Conservation (phyloP, 2,888 invertebrate species). For the Onchidella celtica region DNA sequence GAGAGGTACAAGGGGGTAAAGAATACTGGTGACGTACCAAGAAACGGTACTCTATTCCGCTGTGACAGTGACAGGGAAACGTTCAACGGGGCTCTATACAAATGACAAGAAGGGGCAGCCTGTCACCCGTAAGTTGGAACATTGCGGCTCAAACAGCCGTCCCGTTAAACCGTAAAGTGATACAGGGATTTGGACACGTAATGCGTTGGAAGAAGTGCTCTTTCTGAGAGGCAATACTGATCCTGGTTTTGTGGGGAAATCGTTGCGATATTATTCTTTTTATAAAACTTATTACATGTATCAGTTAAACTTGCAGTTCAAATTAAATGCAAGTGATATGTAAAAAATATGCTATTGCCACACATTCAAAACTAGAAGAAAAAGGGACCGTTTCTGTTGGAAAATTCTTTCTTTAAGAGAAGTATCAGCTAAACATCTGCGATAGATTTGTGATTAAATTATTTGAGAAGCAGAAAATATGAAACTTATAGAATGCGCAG, state of each 20-base stretch:
- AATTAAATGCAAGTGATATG: too few species aligned
- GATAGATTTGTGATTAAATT: too few species aligned
- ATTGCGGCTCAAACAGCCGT: not conserved
- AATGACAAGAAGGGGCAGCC: conserved; percentile 11
- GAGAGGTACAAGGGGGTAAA: conserved; percentile 16
- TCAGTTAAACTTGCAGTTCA: too few species aligned
- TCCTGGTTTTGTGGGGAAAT: not conserved
- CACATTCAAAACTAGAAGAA: too few species aligned
- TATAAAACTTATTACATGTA: too few species aligned
- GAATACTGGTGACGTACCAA: conserved; percentile 3
- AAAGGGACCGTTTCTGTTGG: too few species aligned
- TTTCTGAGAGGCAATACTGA: not conserved
- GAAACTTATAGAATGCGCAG: too few species aligned
- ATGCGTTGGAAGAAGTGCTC: not conserved
- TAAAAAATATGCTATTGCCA: too few species aligned
- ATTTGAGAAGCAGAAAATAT: too few species aligned
- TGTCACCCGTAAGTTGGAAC: conserved; percentile 20
- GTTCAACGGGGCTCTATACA: conserved; percentile 5
- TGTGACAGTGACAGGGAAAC: conserved; percentile 22
- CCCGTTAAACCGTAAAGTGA: conserved; percentile 33
- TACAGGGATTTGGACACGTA: not conserved
- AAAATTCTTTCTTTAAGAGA: too few species aligned
- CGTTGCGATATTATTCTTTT: too few species aligned
- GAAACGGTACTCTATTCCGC: not conserved
- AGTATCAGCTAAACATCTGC: too few species aligned